These are phyloP conservation scores for Anoplophora glabripennis DNA, from an alignment of 1,140 invertebrate species.

Conservation along the genomic window DNA sequence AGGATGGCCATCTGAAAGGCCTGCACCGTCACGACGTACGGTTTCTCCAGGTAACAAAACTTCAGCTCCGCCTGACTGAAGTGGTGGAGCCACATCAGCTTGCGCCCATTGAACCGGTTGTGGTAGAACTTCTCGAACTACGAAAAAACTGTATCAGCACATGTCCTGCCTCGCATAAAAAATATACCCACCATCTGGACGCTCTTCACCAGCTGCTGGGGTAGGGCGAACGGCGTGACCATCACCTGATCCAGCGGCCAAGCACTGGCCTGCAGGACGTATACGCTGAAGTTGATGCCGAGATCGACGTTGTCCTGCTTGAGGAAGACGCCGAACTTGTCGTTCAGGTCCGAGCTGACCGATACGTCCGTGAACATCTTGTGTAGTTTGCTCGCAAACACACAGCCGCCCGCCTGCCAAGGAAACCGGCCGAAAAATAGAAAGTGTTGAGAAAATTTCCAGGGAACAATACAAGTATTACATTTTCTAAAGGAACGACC, in stretches of 20 bases:
- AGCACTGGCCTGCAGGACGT: slow-evolving; percentile 85
- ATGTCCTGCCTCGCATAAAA: not conserved
- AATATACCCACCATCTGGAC: slow-evolving; percentile 66
- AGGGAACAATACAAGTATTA: too few species aligned
- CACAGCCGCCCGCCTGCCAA: slow-evolving; percentile 98
- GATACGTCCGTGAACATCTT: slow-evolving; percentile 98
- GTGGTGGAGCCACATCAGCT: slow-evolving; percentile 93
- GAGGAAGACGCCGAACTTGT: slow-evolving; percentile 79
- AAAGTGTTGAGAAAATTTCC: too few species aligned
- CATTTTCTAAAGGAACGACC: too few species aligned
- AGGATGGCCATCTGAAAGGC: slow-evolving; percentile 95
- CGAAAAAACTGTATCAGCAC: slow-evolving; percentile 34
- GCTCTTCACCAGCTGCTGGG: slow-evolving; percentile 86
- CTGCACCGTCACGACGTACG: slow-evolving; percentile 89
- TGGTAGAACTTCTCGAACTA: slow-evolving; percentile 95
- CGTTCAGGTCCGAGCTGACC: slow-evolving; percentile 87
- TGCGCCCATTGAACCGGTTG: slow-evolving; percentile 88
- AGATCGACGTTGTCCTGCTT: slow-evolving; percentile 68
- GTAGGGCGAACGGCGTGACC: slow-evolving; percentile 79
- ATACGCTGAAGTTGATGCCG: slow-evolving; percentile 77
- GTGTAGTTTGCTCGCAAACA: slow-evolving; percentile 97
- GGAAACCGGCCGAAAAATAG: too few species aligned
- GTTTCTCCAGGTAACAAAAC: slow-evolving; percentile 72
- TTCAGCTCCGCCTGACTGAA: slow-evolving; percentile 54
- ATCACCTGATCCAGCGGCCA: slow-evolving; percentile 88